Evolutionary conservation across 2,888 invertebrate species (phyloP), one percentile per base, ranked within the genome.

Genomic region (Graphium colonna): DNA sequence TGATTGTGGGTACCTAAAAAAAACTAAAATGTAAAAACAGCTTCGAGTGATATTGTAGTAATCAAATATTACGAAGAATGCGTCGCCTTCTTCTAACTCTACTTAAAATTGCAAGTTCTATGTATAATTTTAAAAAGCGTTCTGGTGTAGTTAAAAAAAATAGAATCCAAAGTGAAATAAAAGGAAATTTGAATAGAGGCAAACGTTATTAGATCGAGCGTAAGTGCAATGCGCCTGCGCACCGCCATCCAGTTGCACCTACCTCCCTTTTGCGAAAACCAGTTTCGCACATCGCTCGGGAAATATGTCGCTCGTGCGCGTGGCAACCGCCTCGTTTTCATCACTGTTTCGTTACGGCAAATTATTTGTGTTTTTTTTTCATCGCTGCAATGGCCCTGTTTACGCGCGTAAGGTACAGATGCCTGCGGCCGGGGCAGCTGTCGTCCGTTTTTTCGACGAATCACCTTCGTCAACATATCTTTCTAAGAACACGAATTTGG

Each of bases 271-370:
- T 61, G 67, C 65, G 55, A 64, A 82, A 87, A 87, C 86, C 83
- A 71, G 87, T 87, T 85, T 67, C 63, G 73, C 77, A 77, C 78
- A 78, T 80, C 77, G 77, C 72, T 67, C 72, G 77, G 78, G 77
- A 82, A 81, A 83, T 83, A 79, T 83, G 85, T 81, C 80, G 82
- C 75, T 3, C 72, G 73, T 71, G 79, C 79, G 80, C 79, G 80
- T 82, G 81, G 79, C 72, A 63, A 72, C 75, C 69, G 67, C 71
- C 77, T 74, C 69, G 75, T 75, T 76, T 68, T 73, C 71, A 71
- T 73, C 73, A 71, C 71, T 74, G 72, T 68, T 74, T 73, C 56
- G 69, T 78, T 77, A 76, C 71, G 73, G 63, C 73, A 63, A 70
- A 67, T 67, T 75, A 73, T 75, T 75, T 71, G 68, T 67, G 69